A percentile compares a stretch with the other conserved stretches of the same genome.
These are phyloP conservation scores for Leuctra nigra DNA, from an alignment of 2,888 invertebrate species.

Conservation along the genomic window DNA sequence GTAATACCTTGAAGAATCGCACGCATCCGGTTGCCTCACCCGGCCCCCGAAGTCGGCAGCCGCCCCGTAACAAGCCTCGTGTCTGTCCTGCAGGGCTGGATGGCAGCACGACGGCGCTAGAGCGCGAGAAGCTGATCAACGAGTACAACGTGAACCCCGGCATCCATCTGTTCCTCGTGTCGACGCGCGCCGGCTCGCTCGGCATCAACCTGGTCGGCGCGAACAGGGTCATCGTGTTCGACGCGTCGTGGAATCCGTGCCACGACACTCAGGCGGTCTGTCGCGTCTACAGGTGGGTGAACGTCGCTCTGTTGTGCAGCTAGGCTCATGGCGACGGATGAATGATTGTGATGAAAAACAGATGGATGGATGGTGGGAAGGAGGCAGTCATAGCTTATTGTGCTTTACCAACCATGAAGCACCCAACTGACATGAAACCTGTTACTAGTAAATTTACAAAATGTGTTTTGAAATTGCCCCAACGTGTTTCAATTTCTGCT, in stretches of 20 bases:
- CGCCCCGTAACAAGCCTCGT: too few relatives aligned
- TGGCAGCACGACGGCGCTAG: slow-evolving; percentile 90
- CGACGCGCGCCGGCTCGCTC: slow-evolving; percentile 91
- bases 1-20: too few relatives aligned
- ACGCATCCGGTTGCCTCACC: too few relatives aligned
- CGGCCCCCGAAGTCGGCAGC: too few relatives aligned
- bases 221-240: slow-evolving; percentile 94
- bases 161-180: slow-evolving; percentile 88
- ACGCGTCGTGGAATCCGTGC: slow-evolving; percentile 99
- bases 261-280: slow-evolving; percentile 98
- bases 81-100: slow-evolving; percentile 87
- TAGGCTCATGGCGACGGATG: too few relatives aligned
- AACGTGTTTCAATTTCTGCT: too few relatives aligned
- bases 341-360: too few relatives aligned
- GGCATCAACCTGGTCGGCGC: slow-evolving; percentile 98
- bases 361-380: too few relatives aligned
- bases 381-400: too few relatives aligned
- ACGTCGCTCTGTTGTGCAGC: not conserved
- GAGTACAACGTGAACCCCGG: slow-evolving; percentile 88
- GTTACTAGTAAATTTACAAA: too few relatives aligned
- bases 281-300: slow-evolving; percentile 67
- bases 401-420: not conserved
- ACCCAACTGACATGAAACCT: too few relatives aligned
- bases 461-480: too few relatives aligned
- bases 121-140: slow-evolving; percentile 92